Evolutionary conservation across 2,888 invertebrate species (phyloP).

Genomic region (Dryocosmus kuriphilus): DNA sequence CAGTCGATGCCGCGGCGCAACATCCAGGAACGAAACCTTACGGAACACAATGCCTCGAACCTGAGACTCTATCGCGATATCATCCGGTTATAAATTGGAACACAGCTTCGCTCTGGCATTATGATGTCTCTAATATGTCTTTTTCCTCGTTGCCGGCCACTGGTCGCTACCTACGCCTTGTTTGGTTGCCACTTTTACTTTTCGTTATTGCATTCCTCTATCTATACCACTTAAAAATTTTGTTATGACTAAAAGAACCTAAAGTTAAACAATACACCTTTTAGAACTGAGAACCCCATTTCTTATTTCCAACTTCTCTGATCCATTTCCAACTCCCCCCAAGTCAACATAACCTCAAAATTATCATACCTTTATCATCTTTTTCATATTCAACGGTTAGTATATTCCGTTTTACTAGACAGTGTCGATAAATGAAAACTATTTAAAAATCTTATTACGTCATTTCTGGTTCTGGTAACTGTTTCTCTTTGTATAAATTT

Average conservation of each 20-base stretch:
- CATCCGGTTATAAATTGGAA: conserved; percentile 77
- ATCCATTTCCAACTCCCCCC: no score
- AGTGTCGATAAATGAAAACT: no score
- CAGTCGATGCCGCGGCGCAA: conserved; percentile 67
- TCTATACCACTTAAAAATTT: not conserved
- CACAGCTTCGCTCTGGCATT: conserved; percentile 76
- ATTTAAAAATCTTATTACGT: no score
- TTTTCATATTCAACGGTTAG: no score
- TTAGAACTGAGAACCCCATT: no score
- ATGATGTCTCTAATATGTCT: conserved; percentile 78
- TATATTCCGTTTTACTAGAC: no score
- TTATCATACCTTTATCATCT: no score
- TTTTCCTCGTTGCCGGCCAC: conserved; percentile 68
- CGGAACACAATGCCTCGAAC: conserved; percentile 76
- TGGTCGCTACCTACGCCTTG: conserved; percentile 45
- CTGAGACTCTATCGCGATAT: conserved; percentile 77
- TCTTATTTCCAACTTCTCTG: no score
- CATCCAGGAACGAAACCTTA: conserved; percentile 67
- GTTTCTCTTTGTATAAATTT: not conserved
- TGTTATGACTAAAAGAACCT: not conserved
- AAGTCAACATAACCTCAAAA: no score
- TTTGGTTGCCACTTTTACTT: conserved; percentile 18
- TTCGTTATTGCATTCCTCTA: not conserved
- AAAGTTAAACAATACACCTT: no score
- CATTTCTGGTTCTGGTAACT: not conserved